Base-by-base conservation (phyloP, 2,113 vertebrate genomes). In the Myodes glareolus region DNA sequence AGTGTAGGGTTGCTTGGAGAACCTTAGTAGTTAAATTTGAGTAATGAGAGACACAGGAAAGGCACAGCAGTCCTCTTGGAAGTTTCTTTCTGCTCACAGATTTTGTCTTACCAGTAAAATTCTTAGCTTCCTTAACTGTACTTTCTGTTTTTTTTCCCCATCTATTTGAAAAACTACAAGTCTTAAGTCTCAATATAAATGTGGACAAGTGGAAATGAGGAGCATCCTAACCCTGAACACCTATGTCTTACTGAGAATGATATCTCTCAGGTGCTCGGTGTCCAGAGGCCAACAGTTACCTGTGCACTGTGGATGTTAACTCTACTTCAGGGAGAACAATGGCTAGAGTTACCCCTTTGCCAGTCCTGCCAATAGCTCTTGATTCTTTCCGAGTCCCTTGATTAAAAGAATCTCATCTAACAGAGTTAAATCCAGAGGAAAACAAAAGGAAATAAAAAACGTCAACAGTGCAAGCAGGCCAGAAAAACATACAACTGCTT, bases 381-480 rank as follows among this genome's bases (percentile, higher is more conserved):
- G 52, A 47, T 31, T 82, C 25, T 91, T 95, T 92, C 50, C 89
- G 93, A 36, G 88, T 84, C 36, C 17, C 39, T 95, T 73, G 5
- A 65, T 91, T 47, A 76, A 94, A 16, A 80, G 86, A 93, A 92
- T 84, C 47, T 27, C 33, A 90, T 61, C 65, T 85, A 88, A 88
- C 75, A 68, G 82, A 95, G 93, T 81, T 87, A 97, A 96, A 95
- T 93, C 39, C 87, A 96, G 86, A 95, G 47, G 85, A 95, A 96
- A 97, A 96, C 78, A 96, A 92, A 93, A 95, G 88, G 95, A 97
- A 98, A 97, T 94, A 94, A 95, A 94, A 97, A 96, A 97, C 17
- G 36, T 86, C 94, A 97, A 93, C 81, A 92, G 84, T n/a, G 65
- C 95, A 96, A 97, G 36, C 72, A 97, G 73, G 94, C 68, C 95